Percentiles rank a stretch among this genome's conserved stretches.
phyloP scores from a whole-genome alignment of 2,888 invertebrate genomes.

The Nephrotoma flavescens region DNA sequence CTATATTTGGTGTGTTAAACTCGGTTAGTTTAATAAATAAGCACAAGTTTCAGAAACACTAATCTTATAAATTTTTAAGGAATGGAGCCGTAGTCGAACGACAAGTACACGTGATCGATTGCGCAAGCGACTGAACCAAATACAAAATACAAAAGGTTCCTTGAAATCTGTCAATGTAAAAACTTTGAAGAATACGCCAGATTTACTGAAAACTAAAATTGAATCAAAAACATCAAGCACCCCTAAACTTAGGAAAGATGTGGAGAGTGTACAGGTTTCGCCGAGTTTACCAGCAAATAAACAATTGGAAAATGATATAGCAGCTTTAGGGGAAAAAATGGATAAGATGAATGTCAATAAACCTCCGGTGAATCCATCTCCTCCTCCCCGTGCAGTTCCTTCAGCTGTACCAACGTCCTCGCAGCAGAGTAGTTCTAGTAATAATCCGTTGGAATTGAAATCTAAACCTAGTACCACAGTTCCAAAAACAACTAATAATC shows the following conservation, averaged over 20 bases:
- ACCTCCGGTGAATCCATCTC: not conserved
- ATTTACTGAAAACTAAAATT: conserved; percentile 7
- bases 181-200: conserved; percentile 9
- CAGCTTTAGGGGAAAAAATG: not conserved
- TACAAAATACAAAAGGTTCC: conserved; percentile 10
- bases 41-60: not conserved
- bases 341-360: not conserved
- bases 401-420: not conserved
- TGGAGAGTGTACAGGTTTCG: not conserved
- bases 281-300: not conserved
- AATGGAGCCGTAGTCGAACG: conserved; percentile 29
- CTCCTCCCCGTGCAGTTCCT: not conserved
- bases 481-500: not conserved
- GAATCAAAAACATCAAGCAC: not conserved
- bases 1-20: conserved; percentile 11
- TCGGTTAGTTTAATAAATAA: not conserved
- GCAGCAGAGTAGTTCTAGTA: not conserved
- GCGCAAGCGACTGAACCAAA: conserved; percentile 28
- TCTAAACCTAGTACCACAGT: not conserved
- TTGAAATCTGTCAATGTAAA: conserved; percentile 6
- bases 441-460: not conserved
- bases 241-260: not conserved
- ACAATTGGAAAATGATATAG: not conserved
- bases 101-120: conserved; percentile 31
- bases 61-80: conserved; percentile 13